phyloP scores from a whole-genome alignment of 2,888 invertebrate genomes.

The Podotricha telesiphe region DNA sequence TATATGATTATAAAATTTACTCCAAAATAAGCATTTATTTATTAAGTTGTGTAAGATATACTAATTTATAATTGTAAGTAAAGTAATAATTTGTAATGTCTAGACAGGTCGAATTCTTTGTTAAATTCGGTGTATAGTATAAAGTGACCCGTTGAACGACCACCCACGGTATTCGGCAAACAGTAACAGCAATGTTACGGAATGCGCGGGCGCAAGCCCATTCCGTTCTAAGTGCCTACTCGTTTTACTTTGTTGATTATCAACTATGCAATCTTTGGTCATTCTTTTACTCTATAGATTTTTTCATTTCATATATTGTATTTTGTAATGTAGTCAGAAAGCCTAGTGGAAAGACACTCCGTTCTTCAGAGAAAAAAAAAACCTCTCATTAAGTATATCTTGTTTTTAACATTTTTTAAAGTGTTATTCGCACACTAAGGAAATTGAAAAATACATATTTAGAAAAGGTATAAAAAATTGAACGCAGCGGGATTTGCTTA shows the following conservation, averaged over 20 bases:
- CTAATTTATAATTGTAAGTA: neutral
- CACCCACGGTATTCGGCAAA: conserved; percentile 30
- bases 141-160: conserved; percentile 17
- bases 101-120: conserved; percentile 1
- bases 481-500: too few species aligned
- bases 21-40: too few species aligned
- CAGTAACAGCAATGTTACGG: conserved; percentile 25
- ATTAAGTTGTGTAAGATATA: too few species aligned
- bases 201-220: conserved; percentile 27
- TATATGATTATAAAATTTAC: too few species aligned
- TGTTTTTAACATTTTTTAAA: too few species aligned
- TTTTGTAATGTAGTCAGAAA: too few species aligned
- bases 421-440: too few species aligned
- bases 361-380: too few species aligned
- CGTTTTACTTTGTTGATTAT: conserved; percentile 20
- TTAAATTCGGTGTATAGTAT: neutral
- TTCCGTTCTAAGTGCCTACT: conserved; percentile 18
- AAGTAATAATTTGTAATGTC: neutral
- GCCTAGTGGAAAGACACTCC: too few species aligned
- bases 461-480: too few species aligned
- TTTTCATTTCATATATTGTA: neutral
- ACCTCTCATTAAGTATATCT: too few species aligned
- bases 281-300: neutral
- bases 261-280: conserved; percentile 12
- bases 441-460: too few species aligned